phyloP scores from a whole-genome alignment of 2,888 invertebrate genomes.

The Enchytraeus crypticus region DNA sequence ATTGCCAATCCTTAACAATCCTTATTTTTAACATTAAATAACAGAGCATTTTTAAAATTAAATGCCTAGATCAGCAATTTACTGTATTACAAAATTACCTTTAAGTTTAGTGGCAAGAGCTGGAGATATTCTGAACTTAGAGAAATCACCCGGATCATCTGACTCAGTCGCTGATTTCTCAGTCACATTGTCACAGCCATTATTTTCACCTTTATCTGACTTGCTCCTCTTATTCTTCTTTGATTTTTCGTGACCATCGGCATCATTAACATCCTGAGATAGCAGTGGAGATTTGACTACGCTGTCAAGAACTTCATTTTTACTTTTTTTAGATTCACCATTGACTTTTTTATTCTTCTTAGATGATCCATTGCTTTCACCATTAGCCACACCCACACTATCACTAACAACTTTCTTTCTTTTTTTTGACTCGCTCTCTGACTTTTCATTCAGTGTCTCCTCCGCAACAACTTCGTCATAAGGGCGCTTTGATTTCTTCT shows the following conservation, averaged over 20 bases:
- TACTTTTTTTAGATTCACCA: no score
- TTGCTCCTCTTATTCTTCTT: neutral
- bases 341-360: slow-evolving; percentile 1
- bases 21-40: no score
- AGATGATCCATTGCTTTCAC: neutral
- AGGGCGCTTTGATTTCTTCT: no score
- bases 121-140: slow-evolving; percentile 3
- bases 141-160: slow-evolving; percentile 17
- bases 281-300: neutral
- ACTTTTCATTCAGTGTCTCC: neutral
- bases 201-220: neutral
- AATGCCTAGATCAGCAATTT: no score
- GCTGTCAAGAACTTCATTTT: no score
- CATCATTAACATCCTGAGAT: neutral
- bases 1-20: no score
- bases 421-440: slow-evolving; percentile 7
- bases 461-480: no score
- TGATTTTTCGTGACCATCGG: neutral
- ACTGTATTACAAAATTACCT: no score
- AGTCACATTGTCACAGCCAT: neutral
- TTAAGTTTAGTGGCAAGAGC: slow-evolving; percentile 29
- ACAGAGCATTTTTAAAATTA: no score
- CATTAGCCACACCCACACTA: neutral
- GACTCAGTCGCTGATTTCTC: slow-evolving; percentile 19
- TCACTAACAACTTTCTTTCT: slow-evolving; percentile 6